Evolutionary conservation across 2,113 vertebrate genomes (phyloP), one percentile per base, ranked within the genome.

Genomic region (Sakesphorus luctuosus): DNA sequence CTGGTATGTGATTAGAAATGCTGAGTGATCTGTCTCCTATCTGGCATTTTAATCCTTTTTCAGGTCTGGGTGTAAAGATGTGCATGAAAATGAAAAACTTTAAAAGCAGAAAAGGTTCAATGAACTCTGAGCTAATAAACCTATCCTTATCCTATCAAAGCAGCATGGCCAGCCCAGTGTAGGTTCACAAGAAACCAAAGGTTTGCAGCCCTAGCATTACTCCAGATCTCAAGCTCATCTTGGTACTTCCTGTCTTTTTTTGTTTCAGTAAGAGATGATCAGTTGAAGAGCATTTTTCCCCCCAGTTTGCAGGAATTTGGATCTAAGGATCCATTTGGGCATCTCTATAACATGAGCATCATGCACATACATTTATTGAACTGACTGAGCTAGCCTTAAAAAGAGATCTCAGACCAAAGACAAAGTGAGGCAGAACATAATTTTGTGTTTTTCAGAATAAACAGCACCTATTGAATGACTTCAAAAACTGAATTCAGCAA

Each of bases 1-100:
- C 92, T 92, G 90, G 52, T 71, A 87, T 46, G 76, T 89, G 92
- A 88, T 84, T 92, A 92, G 59, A 95, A 96, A 92, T 86, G 83
- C 85, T 78, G 92, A 86, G 88, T 79, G 82, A 89, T 93, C 53
- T 83, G 88, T 91, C 92, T 94, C 77, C 84, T 87, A 82, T 68
- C 72, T 77, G 86, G 80, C 72, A 96, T 94, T 92, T 97, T 90
- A 94, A 94, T 92, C 83, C 90, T 63, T 80, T 88, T 90, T 62
- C 79, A 84, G 67, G 63, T 86, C 92, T 88, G 89, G 38, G 71
- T 26, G 43, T 77, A 83, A 78, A 93, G 72, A 93, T 59, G 20
- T 63, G 38, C 8, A 59, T 9, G 49, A 66, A 93, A 92, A 88
- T 26, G 36, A 92, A 76, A 75, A 92, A 5, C 24, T 92, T 63